Base-by-base conservation (phyloP, 2,888 invertebrate genomes). In the Encarsia formosa region DNA sequence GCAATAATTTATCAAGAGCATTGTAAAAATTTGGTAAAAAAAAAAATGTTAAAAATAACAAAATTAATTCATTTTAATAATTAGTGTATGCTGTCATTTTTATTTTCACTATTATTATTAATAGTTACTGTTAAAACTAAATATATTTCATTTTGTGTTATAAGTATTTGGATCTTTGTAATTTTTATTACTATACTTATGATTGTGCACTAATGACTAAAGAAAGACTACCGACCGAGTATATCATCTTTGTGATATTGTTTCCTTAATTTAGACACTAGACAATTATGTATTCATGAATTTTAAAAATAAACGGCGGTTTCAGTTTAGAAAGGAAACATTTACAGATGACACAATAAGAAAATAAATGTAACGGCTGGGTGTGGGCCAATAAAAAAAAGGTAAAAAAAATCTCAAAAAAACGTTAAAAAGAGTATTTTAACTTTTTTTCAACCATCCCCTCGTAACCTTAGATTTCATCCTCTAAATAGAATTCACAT, bases 331-430 rank as follows among this genome's bases (percentile, higher is more conserved):
- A 29, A 54, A 49, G 37, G 40, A 50, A 42, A 52, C 37, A 53
- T 54, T 55, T 56, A 41, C 45, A 52, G 54, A 54, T 20, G 52
- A 55, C 47, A 54, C 43, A 32, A 52, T 52, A 59, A 57, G 52
- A 54, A 64, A 65, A 58, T 61, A 61, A 53, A 52, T 61, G 60
- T 67, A 67, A 66, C 50, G 65, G 63, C 67, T 66, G 59, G 60
- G 64, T 67, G 61, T 63, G 63, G 64, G 64, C 61, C 64, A 69
- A 67, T 70, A 69, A 67, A 69, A 66, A 63, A 65, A 63, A 49
- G 44, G 38, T 49, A 51, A 60, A 67, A 64, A 63, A 52, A 45
- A 45, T 37, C 18, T 22, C n/a, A 41, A 49, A 54, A 63, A 52
- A 45, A 45, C 39, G 16, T 22, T 13, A 41, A 49, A 54, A 44